A percentile compares a stretch with the other conserved stretches of the same genome.
phyloP scores from a whole-genome alignment of 2,888 invertebrate species.

The Steromphala cineraria region DNA sequence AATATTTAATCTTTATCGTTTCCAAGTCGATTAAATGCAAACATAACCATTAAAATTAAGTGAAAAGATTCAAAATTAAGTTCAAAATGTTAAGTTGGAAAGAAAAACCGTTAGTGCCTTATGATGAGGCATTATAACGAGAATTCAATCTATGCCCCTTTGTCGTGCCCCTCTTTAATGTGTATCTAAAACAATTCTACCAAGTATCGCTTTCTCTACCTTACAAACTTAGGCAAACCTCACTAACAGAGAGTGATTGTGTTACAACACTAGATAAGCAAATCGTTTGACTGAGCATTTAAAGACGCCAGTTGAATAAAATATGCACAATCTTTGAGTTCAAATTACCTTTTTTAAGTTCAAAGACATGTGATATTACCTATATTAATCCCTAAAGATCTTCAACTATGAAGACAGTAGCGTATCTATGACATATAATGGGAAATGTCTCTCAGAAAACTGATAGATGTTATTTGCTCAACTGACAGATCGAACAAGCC shows the following conservation, averaged over 20 bases:
- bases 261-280: not conserved
- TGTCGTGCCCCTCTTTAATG: not conserved
- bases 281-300: not conserved
- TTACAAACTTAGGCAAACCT: not conserved
- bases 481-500: not conserved
- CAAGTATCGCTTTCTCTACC: not conserved
- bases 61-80: too few species aligned
- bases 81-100: too few species aligned
- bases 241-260: not conserved
- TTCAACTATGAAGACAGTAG: not conserved
- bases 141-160: too few species aligned
- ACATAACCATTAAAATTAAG: too few species aligned
- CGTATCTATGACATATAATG: not conserved
- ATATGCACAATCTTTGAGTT: not conserved
- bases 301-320: slow-evolving; percentile 3
- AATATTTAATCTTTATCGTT: too few species aligned
- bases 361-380: slow-evolving; percentile 7
- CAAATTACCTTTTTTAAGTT: slow-evolving; percentile 5
- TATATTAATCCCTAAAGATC: slow-evolving; percentile 3
- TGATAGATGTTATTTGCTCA: not conserved
- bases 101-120: too few species aligned
- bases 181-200: not conserved
- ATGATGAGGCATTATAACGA: too few species aligned
- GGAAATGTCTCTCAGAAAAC: not conserved
- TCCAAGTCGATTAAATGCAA: too few species aligned